A percentile compares a stretch with the other conserved stretches of the same genome.
Conservation (phyloP, 1,140 invertebrate genomes). For the Pogonognathellus flavescens region DNA sequence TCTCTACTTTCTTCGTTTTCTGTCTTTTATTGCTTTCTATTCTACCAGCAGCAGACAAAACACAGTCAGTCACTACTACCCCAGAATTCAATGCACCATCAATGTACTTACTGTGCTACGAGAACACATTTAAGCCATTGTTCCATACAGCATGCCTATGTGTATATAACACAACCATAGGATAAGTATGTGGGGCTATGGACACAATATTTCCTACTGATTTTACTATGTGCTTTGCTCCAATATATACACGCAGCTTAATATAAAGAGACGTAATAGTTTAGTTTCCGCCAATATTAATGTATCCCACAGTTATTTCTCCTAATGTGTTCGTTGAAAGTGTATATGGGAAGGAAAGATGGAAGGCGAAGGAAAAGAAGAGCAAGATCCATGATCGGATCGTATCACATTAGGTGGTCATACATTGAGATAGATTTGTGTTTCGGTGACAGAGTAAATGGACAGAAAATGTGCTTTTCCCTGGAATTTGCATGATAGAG, state of each 20-base stretch:
- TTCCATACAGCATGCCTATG: background rate
- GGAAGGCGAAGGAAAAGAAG: background rate
- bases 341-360: slow-evolving; percentile 10
- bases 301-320: slow-evolving; percentile 11
- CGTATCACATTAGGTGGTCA: slow-evolving; percentile 44
- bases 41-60: slow-evolving; percentile 9
- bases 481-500: slow-evolving; percentile 49
- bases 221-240: background rate
- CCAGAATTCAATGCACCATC: background rate
- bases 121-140: background rate
- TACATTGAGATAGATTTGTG: slow-evolving; percentile 58
- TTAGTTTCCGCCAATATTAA: background rate
- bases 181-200: background rate
- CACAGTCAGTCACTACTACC: background rate
- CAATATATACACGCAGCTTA: background rate
- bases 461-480: slow-evolving; percentile 55
- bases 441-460: slow-evolving; percentile 53
- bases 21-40: slow-evolving; percentile 34
- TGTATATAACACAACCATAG: background rate
- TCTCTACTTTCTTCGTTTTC: slow-evolving; percentile 5
- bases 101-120: background rate
- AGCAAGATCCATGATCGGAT: slow-evolving; percentile 37
- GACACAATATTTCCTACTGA: background rate
- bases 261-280: background rate
- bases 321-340: slow-evolving; percentile 3